Evolutionary conservation across 1,140 invertebrate species (phyloP), one percentile per base, ranked within the genome.

Genomic region (Trachymyrmex septentrionalis): DNA sequence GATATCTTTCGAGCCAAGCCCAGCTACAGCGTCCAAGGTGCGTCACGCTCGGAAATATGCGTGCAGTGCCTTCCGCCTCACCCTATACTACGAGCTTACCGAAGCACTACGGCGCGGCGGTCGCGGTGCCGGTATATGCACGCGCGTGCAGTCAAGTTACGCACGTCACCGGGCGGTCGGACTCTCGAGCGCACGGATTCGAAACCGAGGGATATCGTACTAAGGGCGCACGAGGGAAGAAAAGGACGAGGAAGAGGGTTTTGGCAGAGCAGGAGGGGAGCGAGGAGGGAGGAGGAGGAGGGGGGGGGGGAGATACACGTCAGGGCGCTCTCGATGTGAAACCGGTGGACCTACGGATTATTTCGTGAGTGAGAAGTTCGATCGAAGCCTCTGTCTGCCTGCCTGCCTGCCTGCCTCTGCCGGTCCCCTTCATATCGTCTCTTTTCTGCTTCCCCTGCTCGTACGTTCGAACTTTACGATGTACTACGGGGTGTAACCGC

Each of bases 1-100:
- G 89, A 89, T 90, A 77, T 88, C 85, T 80, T 34, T 72, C 61
- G 80, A 91, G 87, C 90, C 90, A 89, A 91, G 88, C 90, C 87
- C 90, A 91, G 30, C 30, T 34, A 34, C 30, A 34, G 90, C 87
- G 90, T 75, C 82, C 87, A 87, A 91, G 90, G 90, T 91, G 90
- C 90, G 91, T 92, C 92, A 92, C 92, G 92, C 88, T 91, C 87
- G 90, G 87, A 92, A 93, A 92, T 92, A 91, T 92, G 91, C 90
- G 88, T 87, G 77, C 63, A 16, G 38, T 80, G 84, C 86, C 76
- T 89, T 91, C 89, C 90, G 89, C 87, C 78, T 89, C 88, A 57
- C 81, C 78, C 88, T 89, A 44, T 44, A 73, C 53, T 44, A 73
- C 53, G 66, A 69, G 66, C 66, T 34, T 69, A 69, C 66, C 66